phyloP scores from a whole-genome alignment of 2,888 invertebrate genomes.

The Caenorhabditis auriculariae region DNA sequence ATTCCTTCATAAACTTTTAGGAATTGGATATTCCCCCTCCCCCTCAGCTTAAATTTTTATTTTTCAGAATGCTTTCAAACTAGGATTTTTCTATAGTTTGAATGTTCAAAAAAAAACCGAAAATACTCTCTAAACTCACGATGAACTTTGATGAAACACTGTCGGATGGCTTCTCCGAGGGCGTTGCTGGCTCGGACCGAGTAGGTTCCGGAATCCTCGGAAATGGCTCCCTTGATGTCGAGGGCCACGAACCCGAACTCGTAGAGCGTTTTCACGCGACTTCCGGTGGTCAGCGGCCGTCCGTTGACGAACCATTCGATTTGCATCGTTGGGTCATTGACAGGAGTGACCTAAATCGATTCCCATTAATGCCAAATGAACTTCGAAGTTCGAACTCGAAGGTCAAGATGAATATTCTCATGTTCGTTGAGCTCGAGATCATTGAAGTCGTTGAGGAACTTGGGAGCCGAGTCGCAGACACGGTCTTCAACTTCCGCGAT shows the following conservation, averaged over 20 bases:
- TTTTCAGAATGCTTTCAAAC: background rate
- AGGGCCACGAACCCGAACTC: constrained; percentile 83
- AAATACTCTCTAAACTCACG: constrained; percentile 31
- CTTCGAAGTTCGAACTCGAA: constrained; percentile 41
- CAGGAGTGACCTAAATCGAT: constrained; percentile 76
- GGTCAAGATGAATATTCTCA: constrained; percentile 57
- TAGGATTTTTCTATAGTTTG: background rate
- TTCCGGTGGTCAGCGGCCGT: constrained; percentile 75
- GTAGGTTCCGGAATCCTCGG: constrained; percentile 87
- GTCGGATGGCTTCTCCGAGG: constrained; percentile 52
- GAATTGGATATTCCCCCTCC: background rate
- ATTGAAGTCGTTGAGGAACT: constrained; percentile 56
- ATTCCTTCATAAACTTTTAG: background rate
- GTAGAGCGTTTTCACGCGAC: constrained; percentile 53
- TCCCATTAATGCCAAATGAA: too few species aligned
- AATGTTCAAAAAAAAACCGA: background rate
- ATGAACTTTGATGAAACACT: constrained; percentile 49
- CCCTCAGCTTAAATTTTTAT: too few species aligned
- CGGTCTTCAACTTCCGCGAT: constrained; percentile 46
- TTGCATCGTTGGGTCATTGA: constrained; percentile 96
- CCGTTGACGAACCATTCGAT: constrained; percentile 98
- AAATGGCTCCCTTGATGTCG: constrained; percentile 72
- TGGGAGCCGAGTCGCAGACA: constrained; percentile 58
- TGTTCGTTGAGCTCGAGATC: constrained; percentile 55
- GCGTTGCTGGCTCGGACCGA: constrained; percentile 71